Percentiles rank a stretch among this genome's conserved stretches.
These are phyloP conservation scores for Eupithecia exiguata DNA, from an alignment of 2,888 invertebrate genomes.

Conservation along the genomic window DNA sequence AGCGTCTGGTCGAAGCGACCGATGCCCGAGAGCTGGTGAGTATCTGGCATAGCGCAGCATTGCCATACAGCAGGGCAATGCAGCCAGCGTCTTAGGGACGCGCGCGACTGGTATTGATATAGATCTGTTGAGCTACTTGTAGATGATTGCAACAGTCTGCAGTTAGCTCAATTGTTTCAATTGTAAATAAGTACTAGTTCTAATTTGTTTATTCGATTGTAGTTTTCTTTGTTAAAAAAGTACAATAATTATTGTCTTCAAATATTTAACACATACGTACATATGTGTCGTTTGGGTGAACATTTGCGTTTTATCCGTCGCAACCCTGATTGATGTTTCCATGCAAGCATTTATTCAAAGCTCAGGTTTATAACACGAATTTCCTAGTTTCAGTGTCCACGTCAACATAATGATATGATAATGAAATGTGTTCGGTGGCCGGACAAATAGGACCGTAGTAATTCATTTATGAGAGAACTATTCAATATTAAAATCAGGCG, in stretches of 20 bases:
- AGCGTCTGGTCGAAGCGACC: too few relatives aligned
- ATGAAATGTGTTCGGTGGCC: conserved; percentile 22
- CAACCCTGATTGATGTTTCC: not conserved
- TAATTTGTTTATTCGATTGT: not conserved
- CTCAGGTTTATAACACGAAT: conserved; percentile 12
- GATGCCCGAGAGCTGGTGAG: too few relatives aligned
- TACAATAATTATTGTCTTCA: not conserved
- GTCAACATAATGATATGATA: conserved; percentile 23
- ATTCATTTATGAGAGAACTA: conserved; percentile 31
- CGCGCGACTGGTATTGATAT: too few relatives aligned
- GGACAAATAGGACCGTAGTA: conserved; percentile 26
- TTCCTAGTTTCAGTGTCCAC: conserved; percentile 28
- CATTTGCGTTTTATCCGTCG: not conserved
- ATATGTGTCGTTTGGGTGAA: not conserved
- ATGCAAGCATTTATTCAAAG: not conserved
- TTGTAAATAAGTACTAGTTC: too few relatives aligned
- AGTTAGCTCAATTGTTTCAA: too few relatives aligned
- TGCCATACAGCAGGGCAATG: too few relatives aligned
- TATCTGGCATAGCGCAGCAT: too few relatives aligned
- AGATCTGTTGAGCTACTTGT: too few relatives aligned
- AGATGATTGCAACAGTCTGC: too few relatives aligned
- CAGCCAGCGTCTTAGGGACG: too few relatives aligned
- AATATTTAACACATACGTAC: not conserved
- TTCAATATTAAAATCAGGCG: conserved; percentile 41
- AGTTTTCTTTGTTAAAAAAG: too few relatives aligned